Evolutionary conservation across 2,888 invertebrate species (phyloP).

Genomic region (Eupithecia exiguata): DNA sequence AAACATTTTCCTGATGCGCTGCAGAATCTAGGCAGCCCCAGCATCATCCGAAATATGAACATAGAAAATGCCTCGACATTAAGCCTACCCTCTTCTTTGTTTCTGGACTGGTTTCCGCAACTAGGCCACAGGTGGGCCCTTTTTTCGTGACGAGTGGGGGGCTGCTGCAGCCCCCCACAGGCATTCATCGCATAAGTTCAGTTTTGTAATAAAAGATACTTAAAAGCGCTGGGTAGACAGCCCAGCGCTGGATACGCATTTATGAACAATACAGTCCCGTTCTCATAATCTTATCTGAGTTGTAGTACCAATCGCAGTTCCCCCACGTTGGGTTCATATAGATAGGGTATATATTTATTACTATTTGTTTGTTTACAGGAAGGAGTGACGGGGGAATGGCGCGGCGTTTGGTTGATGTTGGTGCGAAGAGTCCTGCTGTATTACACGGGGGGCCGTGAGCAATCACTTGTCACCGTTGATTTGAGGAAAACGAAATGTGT

Average conservation of each 20-base stretch:
- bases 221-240: background rate
- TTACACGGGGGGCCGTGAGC: slow-evolving; percentile 74
- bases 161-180: too few relatives aligned
- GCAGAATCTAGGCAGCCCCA: too few relatives aligned
- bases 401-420: slow-evolving; percentile 91
- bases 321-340: background rate
- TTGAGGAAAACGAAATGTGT: slow-evolving; percentile 91
- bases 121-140: too few relatives aligned
- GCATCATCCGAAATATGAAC: too few relatives aligned
- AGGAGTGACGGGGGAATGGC: slow-evolving; percentile 89
- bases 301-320: background rate
- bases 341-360: background rate
- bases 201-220: background rate
- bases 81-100: too few relatives aligned
- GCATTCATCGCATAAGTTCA: background rate
- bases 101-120: too few relatives aligned
- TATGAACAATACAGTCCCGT: background rate
- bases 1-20: too few relatives aligned
- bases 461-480: slow-evolving; percentile 86
- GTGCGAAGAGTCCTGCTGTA: slow-evolving; percentile 86
- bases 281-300: background rate
- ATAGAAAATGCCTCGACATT: too few relatives aligned
- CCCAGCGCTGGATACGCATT: too few relatives aligned
- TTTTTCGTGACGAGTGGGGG: too few relatives aligned
- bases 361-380: slow-evolving; percentile 72